Base-by-base conservation (phyloP, 1,140 invertebrate species). In the Lordiphosa clarofinis region DNA sequence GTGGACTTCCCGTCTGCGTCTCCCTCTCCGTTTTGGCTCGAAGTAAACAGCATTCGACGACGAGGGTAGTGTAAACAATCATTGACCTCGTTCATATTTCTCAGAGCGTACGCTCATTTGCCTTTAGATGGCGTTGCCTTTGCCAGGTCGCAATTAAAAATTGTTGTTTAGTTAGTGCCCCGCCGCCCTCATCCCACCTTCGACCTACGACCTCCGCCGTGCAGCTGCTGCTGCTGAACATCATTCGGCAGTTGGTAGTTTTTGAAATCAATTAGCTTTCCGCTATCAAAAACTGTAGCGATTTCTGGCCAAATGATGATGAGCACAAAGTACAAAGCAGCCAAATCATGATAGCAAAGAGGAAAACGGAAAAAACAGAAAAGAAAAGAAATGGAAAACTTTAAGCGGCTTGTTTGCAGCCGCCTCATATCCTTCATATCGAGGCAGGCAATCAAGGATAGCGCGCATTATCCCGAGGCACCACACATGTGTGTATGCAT, bases 11-110 rank as follows among this genome's bases (percentile, higher is more conserved):
- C 42, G 9, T 40, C 43, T 21, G 5, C 21, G 4, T 12, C 11
- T 1, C 4, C 42, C 1, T 7, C 35, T 13, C 38, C 38, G 3
- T 39, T 46, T 46, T 58, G 13, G 54, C 60, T 56, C 35, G 65
- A 65, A 67, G 75, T 79, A 79, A 81, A 84, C 76, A 81, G 72
- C 67, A 84, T 81, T 81, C 78, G 24, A 28, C 24, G 24, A 28
- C 24, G 78, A 81, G 76, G 74, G 76, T 81, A 82, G 76, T 87
- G 82, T 86, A 86, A 86, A 86, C 81, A 86, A 86, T 84, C 76
- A 86, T 82, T 87, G 82, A 86, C 81, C 81, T 86, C 81, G 76
- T 86, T 86, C 75, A 82, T 76, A 76, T 76, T 81, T 75, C 76
- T 81, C 59, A 56, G 66, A 58, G 62, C 56, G 56, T 44, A 53